These are phyloP conservation scores for Trachythela sp. DNA, from an alignment of 64 coral and sea anemone genomes.

Conservation along the genomic window DNA sequence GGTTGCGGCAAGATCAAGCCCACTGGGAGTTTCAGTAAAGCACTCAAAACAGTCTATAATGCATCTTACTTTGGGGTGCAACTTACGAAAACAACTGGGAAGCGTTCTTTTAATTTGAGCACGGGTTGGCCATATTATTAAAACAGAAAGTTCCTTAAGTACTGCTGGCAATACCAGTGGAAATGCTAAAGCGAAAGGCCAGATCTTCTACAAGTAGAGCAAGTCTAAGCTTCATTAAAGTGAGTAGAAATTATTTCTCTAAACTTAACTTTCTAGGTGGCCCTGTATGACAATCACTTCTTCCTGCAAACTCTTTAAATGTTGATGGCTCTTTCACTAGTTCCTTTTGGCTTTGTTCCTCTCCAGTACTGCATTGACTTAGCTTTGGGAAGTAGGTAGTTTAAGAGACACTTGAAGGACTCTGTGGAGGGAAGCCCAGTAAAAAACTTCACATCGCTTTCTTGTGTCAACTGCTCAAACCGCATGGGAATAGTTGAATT, in stretches of 20 bases:
- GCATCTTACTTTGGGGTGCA: conserved; percentile 41
- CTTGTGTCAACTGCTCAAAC: conserved; percentile 53
- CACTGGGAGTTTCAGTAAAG: conserved; percentile 41
- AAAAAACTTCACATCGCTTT: conserved; percentile 34
- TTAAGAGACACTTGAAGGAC: conserved; percentile 49
- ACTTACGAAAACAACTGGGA: background rate
- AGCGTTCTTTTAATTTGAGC: conserved; percentile 25
- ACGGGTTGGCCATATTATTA: conserved; percentile 35
- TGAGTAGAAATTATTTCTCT: conserved; percentile 49
- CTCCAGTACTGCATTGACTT: conserved; percentile 64
- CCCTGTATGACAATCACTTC: conserved; percentile 14
- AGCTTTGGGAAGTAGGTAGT: conserved; percentile 43
- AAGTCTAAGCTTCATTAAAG: conserved; percentile 57
- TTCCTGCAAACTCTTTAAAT: background rate
- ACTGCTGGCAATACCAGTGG: conserved; percentile 36
- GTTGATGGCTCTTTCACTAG: conserved; percentile 1
- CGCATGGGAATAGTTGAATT: too few species aligned
- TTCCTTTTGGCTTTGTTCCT: conserved; percentile 44
- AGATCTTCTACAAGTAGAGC: conserved; percentile 32
- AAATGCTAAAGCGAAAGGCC: conserved; percentile 46
- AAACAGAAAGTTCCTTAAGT: conserved; percentile 57
- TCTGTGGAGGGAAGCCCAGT: conserved; percentile 59
- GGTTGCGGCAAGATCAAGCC: conserved; percentile 35
- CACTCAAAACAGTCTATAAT: conserved; percentile 48
- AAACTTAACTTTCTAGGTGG: conserved; percentile 48